phyloP scores from a whole-genome alignment of 1,140 invertebrate genomes.

The Reticulitermes speratus region DNA sequence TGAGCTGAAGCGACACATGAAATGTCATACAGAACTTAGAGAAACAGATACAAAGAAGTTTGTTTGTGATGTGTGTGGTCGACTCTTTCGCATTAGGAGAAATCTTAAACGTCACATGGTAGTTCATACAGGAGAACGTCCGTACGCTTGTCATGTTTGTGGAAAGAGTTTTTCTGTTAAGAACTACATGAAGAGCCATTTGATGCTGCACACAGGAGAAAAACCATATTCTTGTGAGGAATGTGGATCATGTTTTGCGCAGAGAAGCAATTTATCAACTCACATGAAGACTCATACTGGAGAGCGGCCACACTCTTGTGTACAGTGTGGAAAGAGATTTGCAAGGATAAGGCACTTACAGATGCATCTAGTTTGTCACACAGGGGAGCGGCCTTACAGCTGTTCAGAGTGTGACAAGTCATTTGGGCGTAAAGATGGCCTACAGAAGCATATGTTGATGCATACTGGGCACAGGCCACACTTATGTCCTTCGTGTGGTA shows the following conservation, averaged over 20 bases:
- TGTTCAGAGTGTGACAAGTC: slow-evolving; percentile 67
- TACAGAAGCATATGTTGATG: slow-evolving; percentile 51
- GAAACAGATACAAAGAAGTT: not conserved
- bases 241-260: slow-evolving; percentile 36
- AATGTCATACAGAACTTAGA: not conserved
- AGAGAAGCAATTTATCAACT: slow-evolving; percentile 37
- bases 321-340: not conserved
- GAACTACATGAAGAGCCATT: not conserved
- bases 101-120: slow-evolving; percentile 27
- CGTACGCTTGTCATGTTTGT: slow-evolving; percentile 17
- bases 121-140: slow-evolving; percentile 23
- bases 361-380: slow-evolving; percentile 42
- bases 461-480: slow-evolving; percentile 48
- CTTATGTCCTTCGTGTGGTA: slow-evolving; percentile 62
- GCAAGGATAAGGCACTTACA: not conserved
- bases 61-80: slow-evolving; percentile 23
- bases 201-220: slow-evolving; percentile 26
- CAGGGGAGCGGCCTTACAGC: slow-evolving; percentile 53
- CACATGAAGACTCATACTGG: slow-evolving; percentile 39
- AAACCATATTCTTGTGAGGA: slow-evolving; percentile 37
- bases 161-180: not conserved
- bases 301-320: slow-evolving; percentile 30
- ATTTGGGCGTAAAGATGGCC: slow-evolving; percentile 49
- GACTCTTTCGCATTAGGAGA: slow-evolving; percentile 9
- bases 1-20: not conserved